Evolutionary conservation across 1,140 invertebrate genomes (phyloP).

Genomic region (Leptinotarsa lineolata): DNA sequence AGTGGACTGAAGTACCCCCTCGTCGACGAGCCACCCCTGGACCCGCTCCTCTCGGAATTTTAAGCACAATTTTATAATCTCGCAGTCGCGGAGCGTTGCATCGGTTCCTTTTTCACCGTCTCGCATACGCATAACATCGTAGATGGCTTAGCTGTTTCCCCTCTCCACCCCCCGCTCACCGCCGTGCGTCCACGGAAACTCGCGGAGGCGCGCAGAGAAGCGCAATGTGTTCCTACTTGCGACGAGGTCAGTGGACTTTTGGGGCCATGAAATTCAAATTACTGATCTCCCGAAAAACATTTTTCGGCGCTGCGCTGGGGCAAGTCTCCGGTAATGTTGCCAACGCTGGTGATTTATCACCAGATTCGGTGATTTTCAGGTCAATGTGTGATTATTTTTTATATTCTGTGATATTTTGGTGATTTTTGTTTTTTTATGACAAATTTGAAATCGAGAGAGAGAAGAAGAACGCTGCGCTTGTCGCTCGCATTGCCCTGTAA

Average conservation of each 20-base stretch:
- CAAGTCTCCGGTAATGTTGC: too few species aligned
- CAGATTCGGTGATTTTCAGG: too few species aligned
- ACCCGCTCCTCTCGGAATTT: slow-evolving; percentile 20
- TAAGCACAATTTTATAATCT: slow-evolving; percentile 18
- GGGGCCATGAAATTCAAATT: slow-evolving; percentile 47
- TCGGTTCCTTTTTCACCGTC: slow-evolving; percentile 21
- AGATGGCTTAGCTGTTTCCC: slow-evolving; percentile 31
- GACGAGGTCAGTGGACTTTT: slow-evolving; percentile 53
- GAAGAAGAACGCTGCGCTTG: too few species aligned
- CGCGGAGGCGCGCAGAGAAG: slow-evolving; percentile 43
- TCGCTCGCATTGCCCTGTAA: too few species aligned
- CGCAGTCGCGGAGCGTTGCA: slow-evolving; percentile 19
- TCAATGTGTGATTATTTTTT: too few species aligned
- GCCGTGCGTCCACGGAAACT: slow-evolving; percentile 21
- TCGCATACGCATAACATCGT: slow-evolving; percentile 31
- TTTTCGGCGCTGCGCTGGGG: slow-evolving; percentile 1
- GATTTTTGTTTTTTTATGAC: too few species aligned
- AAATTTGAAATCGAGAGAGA: too few species aligned
- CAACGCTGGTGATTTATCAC: too few species aligned
- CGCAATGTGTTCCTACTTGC: slow-evolving; percentile 54
- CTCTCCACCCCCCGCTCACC: slow-evolving; percentile 16
- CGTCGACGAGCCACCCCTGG: slow-evolving; percentile 14
- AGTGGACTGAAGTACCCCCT: neutral
- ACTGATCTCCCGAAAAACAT: slow-evolving; percentile 28
- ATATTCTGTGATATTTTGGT: too few species aligned